Conservation (phyloP, 2,113 vertebrate genomes). For the Passer domesticus region DNA sequence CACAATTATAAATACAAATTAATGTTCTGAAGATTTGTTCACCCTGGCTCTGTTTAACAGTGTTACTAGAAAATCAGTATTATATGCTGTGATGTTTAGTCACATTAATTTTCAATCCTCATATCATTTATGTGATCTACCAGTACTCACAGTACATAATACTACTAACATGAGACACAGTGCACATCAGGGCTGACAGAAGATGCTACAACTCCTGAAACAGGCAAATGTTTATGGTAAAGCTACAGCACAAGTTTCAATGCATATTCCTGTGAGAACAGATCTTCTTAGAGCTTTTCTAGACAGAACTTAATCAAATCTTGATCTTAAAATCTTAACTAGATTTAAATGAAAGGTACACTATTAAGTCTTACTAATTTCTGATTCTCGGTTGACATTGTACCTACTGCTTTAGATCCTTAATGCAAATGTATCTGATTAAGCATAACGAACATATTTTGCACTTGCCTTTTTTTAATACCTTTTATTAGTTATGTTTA, state of each 20-base stretch:
- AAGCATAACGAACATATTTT: background rate
- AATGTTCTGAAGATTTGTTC: background rate
- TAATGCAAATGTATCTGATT: background rate
- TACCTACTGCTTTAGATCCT: background rate
- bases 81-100: background rate
- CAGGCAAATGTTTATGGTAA: background rate
- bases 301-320: background rate
- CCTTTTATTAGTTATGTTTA: background rate
- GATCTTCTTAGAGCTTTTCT: background rate
- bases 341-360: background rate
- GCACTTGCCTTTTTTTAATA: background rate
- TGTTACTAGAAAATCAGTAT: background rate
- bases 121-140: background rate
- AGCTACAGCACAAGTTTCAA: background rate
- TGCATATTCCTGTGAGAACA: background rate
- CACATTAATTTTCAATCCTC: background rate
- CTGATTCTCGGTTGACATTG: background rate
- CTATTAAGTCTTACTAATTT: background rate
- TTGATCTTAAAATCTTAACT: background rate
- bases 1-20: background rate
- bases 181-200: background rate
- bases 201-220: background rate
- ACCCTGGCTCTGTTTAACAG: background rate
- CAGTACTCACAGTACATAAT: background rate
- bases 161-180: background rate